Evolutionary conservation across 2,113 vertebrate genomes (phyloP), one percentile per base, ranked within the genome.

Genomic region (Trogon melanurus): DNA sequence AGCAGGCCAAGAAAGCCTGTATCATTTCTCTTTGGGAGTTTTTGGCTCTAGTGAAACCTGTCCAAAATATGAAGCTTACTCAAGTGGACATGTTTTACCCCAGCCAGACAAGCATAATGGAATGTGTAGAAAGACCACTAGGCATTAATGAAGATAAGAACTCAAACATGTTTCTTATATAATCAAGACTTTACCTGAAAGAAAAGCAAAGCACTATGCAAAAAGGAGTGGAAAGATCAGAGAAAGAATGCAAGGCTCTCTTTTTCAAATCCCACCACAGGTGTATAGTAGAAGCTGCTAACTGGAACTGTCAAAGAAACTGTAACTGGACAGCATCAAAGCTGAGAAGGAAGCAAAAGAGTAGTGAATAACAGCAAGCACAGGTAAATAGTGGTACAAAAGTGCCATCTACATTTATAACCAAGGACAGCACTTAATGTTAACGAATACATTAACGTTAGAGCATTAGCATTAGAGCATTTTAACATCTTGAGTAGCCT

Each of bases 351-450:
- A 69, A 69, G 80, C 15, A 69, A 34, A 80, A 72, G 57, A 79
- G 56, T 1, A 61, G 73, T 5, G 72, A 89, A 11, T 23, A 51
- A 74, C 51, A 88, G 61, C n/a, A 72, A 81, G 86, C 45, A 19
- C 88, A 93, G 91, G 86, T 96, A 95, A 93, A 93, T 0, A 87
- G 96, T 91, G 91, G 74, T 95, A 69, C 95, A 90, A 91, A 95
- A 96, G 89, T 96, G 97, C 96, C 95, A 95, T 61, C 95, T 97
- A 95, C 85, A 36, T 91, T 95, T 83, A 95, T 45, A 94, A 95
- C 17, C 50, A 91, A 97, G 94, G 96, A 96, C 85, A 93, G 91
- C 96, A 95, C 76, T 91, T 84, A 72, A 53, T 6, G 45, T 17
- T 92, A 93, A 91, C 41, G 45, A 89, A 91, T 74, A n/a, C 65